phyloP scores from a whole-genome alignment of 2,888 invertebrate genomes.

The Amphipyra berbera region DNA sequence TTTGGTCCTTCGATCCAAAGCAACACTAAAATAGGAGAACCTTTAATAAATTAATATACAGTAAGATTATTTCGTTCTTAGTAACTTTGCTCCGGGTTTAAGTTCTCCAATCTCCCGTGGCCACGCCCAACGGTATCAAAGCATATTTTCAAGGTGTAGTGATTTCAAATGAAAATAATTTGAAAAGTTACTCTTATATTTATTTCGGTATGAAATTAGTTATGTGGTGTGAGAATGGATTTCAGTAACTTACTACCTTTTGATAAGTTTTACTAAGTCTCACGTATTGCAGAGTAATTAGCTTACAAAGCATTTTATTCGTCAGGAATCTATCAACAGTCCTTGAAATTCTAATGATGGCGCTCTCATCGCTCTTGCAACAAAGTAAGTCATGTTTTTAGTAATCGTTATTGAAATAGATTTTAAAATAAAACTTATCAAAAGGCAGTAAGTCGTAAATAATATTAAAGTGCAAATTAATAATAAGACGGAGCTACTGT shows the following conservation, averaged over 20 bases:
- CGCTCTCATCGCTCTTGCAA: constrained; percentile 23
- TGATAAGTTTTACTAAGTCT: constrained; percentile 8
- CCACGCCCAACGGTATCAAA: no score
- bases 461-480: constrained; percentile 77
- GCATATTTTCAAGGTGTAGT: constrained; percentile 10
- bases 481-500: constrained; percentile 68
- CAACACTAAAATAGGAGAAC: no score
- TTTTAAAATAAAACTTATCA: constrained; percentile 13
- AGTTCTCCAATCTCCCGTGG: no score
- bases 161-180: neutral
- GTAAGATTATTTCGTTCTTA: no score
- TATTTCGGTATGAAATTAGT: constrained; percentile 31
- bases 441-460: constrained; percentile 44
- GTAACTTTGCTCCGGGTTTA: no score
- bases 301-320: constrained; percentile 17
- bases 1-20: constrained; percentile 1
- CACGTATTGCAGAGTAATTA: constrained; percentile 24
- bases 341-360: constrained; percentile 1
- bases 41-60: no score
- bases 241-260: constrained; percentile 35
- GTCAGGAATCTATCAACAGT: constrained; percentile 4
- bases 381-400: no score
- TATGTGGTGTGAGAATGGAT: constrained; percentile 55
- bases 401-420: no score
- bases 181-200: constrained; percentile 6